Conservation (phyloP, 2,888 invertebrate species). For the Pantelozetes paolii region DNA sequence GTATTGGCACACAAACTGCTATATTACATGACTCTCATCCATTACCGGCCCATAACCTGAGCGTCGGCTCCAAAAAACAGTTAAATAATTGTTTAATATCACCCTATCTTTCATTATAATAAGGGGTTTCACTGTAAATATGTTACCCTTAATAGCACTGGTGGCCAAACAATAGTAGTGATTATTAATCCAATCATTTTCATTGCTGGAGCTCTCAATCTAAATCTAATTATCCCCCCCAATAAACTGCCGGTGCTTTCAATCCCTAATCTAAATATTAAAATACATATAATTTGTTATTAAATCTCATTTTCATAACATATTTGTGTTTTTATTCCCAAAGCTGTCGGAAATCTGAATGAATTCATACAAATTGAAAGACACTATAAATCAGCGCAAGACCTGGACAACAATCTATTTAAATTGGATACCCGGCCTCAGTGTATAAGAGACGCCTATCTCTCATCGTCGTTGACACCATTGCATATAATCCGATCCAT, state of each 20-base stretch:
- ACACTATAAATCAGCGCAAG: slow-evolving; percentile 29
- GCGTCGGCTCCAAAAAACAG: background rate
- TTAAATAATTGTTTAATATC: background rate
- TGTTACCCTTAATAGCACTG: background rate
- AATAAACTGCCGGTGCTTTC: background rate
- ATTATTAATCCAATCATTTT: background rate
- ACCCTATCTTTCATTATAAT: background rate
- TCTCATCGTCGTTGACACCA: slow-evolving; percentile 62
- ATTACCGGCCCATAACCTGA: background rate
- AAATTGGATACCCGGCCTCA: slow-evolving; percentile 68
- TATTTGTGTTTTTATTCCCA: background rate
- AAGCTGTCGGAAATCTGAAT: slow-evolving; percentile 36
- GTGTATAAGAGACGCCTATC: slow-evolving; percentile 71
- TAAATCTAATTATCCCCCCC: background rate
- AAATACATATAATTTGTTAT: background rate
- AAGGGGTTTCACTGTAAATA: background rate
- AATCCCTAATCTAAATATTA: background rate
- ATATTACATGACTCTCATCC: background rate
- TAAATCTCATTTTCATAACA: background rate
- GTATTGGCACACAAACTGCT: too few species aligned
- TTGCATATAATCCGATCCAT: slow-evolving; percentile 46
- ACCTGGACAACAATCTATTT: slow-evolving; percentile 59
- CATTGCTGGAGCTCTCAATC: background rate
- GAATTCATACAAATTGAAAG: slow-evolving; percentile 28
- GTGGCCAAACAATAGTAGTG: background rate